A percentile compares a stretch with the other conserved stretches of the same genome.
Evolutionary conservation across 1,140 invertebrate species (phyloP).

Genomic region (Zaprionus taronus): DNA sequence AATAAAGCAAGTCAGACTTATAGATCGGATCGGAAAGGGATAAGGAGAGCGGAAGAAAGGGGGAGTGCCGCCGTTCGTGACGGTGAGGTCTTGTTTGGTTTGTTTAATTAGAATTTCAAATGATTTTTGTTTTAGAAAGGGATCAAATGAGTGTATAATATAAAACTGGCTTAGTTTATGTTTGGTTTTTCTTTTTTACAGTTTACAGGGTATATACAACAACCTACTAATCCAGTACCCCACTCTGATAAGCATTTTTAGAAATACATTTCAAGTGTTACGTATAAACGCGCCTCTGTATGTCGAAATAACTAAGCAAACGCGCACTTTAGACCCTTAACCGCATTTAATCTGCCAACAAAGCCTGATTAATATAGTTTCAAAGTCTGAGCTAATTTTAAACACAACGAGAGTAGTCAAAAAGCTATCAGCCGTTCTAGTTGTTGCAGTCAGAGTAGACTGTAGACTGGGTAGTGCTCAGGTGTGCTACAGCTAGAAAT

Average conservation of each 20-base stretch:
- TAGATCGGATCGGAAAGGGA: conserved; percentile 1
- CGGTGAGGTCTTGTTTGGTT: background rate
- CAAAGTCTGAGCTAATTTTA: conserved; percentile 48
- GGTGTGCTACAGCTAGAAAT: conserved; percentile 16
- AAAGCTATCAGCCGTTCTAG: background rate
- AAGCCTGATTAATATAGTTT: conserved; percentile 48
- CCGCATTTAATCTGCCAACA: conserved; percentile 18
- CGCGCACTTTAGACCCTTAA: conserved; percentile 65
- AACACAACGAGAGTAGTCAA: background rate
- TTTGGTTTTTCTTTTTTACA: background rate
- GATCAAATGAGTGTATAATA: background rate
- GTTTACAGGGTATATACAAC: conserved; percentile 21
- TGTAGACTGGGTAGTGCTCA: conserved; percentile 18
- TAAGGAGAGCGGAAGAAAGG: background rate
- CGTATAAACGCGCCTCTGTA: conserved; percentile 20
- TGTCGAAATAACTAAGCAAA: conserved; percentile 11
- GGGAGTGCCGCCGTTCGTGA: background rate
- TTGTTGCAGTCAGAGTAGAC: conserved; percentile 2
- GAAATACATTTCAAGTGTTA: conserved; percentile 47
- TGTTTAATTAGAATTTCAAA: conserved; percentile 1
- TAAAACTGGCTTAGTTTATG: background rate
- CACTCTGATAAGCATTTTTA: conserved; percentile 50
- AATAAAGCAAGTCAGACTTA: conserved; percentile 3
- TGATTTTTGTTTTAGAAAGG: conserved; percentile 7
- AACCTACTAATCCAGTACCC: background rate